Base-by-base conservation (phyloP, 2,797 vertebrate species). In the Passerculus sandwichensis region DNA sequence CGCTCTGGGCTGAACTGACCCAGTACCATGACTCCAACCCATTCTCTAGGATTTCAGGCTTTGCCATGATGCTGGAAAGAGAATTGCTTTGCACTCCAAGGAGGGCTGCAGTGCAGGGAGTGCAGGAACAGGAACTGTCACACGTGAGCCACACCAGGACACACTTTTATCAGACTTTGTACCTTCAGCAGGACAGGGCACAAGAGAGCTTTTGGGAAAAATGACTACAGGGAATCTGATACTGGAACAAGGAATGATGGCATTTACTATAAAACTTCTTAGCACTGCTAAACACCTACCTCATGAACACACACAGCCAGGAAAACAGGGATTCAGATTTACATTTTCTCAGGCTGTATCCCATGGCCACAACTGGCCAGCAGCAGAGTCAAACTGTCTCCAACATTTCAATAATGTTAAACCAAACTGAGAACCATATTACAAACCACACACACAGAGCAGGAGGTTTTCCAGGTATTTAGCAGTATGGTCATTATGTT, bases 331-430 rank as follows among this genome's bases (percentile, higher is more conserved):
- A 2, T 53, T 47, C 16, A 40, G 21, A 34, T 51, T 34, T 13
- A 40, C 11, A 4, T 16, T 56, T 69, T 53, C 36, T 23, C 56
- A 21, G 30, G 50, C 78, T 73, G 11, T 25, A 65, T n/a, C 27
- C 16, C 15, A 7, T 3, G 12, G 36, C 27, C 34, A 42, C 6
- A 50, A 0, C 0, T 15, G 50, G 44, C 23, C n/a, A 76, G 23
- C 7, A 29, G n/a, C 57, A 69, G 17, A 54, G 3, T 17, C 20
- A 59, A 71, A 45, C 11, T 6, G 15, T 22, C 53, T 85, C 59
- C 48, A n/a, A 30, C 12, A 9, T 51, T 69, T 48, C 22, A 48
- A 48, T 26, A n/a, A 11, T 21, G 15, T 50, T 75, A 72, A 72
- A 53, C 9, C 15, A n/a, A 82, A 77, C 15, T 11, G 4, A 48